Evolutionary conservation across 2,113 vertebrate species (phyloP), one percentile per base, ranked within the genome.

Genomic region (Elgaria multicarinata): DNA sequence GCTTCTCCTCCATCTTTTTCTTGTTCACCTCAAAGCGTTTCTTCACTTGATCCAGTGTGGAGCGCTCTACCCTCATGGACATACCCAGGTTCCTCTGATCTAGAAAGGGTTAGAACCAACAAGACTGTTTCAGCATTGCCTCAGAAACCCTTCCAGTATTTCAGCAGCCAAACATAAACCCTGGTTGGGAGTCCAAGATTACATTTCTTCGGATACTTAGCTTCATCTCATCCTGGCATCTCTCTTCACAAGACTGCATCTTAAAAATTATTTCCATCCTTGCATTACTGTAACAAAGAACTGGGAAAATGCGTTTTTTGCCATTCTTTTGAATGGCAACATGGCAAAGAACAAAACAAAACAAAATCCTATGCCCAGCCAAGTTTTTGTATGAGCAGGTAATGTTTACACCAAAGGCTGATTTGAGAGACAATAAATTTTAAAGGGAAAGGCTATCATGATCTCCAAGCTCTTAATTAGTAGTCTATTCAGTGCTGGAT

Each of bases 11-110:
- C 98, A 99, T 96, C 92, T 99, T 99, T 95, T 99, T 99, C 96
- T 99, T 99, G 95, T 99, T 99, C 80, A 98, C 97, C 93, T 99
- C 99, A 78, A 99, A 99, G 28, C 99, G 98, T 85, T 99, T 99
- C 96, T 99, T 99, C 90, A 99, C 99, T 96, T 99, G 99, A 94
- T 99, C 99, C 92, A 99, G 94, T 0, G 99, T 99, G 12, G 99
- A 99, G 6, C 99, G 98, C 91, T 99, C 99, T 36, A 99, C 99
- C 18, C 99, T 96, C 99, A 99, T 99, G 36, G 99, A 99, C 99
- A 99, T 99, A 62, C 99, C 99, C 96, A 99, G 93, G 86, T 99
- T 99, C 94, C 99, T 98, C 96, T 99, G 99, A 96, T 99, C 99
- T 99, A 90, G 7, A 88, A 82, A 39, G 58, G 13, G 62, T 53